Evolutionary conservation across 2,113 vertebrate species (phyloP), one percentile per base, ranked within the genome.

Genomic region (Genyomyrus donnyi): DNA sequence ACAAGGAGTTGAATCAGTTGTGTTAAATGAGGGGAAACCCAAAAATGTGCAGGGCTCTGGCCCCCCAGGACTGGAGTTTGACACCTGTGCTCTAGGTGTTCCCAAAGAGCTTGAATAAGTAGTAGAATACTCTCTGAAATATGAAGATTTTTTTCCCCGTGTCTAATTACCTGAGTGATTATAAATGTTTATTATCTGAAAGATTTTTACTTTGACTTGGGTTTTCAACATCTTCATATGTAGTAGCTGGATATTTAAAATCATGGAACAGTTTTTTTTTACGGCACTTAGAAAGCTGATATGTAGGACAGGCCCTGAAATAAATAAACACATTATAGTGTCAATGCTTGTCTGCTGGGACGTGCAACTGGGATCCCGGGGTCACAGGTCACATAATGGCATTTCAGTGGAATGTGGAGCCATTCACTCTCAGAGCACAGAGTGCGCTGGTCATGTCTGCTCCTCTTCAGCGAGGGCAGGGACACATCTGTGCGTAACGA

Each of bases 401-500:
- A 5, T 35, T 24, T 56, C 70, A 56, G 39, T 27, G 56, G 90
- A 89, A 50, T 89, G 62, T 39, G 77, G 5, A 84, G 52, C 58
- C 31, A 50, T 50, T 86, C 42, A 42, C 56, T 87, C 45, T 66
- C 45, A 9, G 90, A 85, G 90, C 86, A 88, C 31, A 10, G 83
- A 27, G 42, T 42, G 27, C 24, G 39, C 13, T 31, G 88, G 89
- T 83, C 49, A 74, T 3, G 89, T 89, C 92, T 77, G 90, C 90
- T 53, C 91, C 87, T 88, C 86, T 90, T 90, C 89, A 89, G 90
- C 91, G 88, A 91, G 92, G 93, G 92, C 92, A 90, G 77, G 89
- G n/a, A 80, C 89, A 91, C 88, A 19, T 90, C 85, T 85, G 89
- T 91, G 92, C 91, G 92, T 92, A 91, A 93, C 90, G 52, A 85